Conservation (phyloP, 2,888 invertebrate genomes). For the Anorthoa munda region DNA sequence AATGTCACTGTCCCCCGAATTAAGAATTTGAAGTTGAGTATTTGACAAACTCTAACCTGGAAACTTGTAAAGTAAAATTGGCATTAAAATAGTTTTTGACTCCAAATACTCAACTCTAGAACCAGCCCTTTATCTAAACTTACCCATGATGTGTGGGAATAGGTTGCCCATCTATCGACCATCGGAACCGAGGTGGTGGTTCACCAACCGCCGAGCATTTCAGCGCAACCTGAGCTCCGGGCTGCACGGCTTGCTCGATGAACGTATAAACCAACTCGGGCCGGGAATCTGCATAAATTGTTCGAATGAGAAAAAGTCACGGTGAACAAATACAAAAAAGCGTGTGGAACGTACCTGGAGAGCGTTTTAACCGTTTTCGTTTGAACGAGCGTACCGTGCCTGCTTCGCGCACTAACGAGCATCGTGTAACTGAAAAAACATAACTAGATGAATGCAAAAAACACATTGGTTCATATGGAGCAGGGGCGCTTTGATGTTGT, state of each 20-base stretch:
- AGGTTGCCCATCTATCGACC: constrained; percentile 85
- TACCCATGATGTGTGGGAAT: constrained; percentile 88
- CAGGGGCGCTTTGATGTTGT: constrained; percentile 60
- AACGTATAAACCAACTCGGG: constrained; percentile 96
- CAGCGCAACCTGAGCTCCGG: constrained; percentile 94
- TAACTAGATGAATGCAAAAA: constrained; percentile 72
- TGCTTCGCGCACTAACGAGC: constrained; percentile 84
- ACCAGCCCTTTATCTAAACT: constrained; percentile 38
- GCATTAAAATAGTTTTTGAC: no score
- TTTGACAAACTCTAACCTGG: no score
- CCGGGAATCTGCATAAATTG: constrained; percentile 92
- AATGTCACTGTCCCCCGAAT: no score
- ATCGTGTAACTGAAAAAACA: constrained; percentile 82
- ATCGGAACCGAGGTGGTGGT: constrained; percentile 93
- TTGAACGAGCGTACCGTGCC: constrained; percentile 77
- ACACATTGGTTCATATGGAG: constrained; percentile 53
- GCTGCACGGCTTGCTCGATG: constrained; percentile 94
- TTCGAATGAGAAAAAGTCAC: constrained; percentile 57
- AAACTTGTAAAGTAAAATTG: no score
- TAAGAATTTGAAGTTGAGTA: no score
- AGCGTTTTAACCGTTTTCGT: constrained; percentile 85
- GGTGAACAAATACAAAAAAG: constrained; percentile 56
- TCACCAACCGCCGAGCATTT: constrained; percentile 97
- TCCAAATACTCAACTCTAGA: no score
- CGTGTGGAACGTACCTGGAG: constrained; percentile 77